These are phyloP conservation scores for Siniperca chuatsi DNA, from an alignment of 2,113 vertebrate species.

Conservation along the genomic window DNA sequence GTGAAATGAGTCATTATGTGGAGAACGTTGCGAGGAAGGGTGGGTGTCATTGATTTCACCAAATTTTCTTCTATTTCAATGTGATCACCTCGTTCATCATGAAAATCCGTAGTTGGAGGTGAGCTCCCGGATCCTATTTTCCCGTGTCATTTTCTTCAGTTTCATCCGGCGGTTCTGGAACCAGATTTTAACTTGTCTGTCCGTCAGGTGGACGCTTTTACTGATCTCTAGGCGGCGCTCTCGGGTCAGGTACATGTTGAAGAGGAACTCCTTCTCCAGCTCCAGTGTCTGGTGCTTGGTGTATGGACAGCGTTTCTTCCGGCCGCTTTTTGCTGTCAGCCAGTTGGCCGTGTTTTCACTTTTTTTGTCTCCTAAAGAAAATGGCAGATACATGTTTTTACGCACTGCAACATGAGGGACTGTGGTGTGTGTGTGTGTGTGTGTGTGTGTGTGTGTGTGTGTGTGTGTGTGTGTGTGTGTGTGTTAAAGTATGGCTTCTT, in stretches of 20 bases:
- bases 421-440: slow-evolving; percentile 9
- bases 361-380: slow-evolving; percentile 91
- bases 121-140: slow-evolving; percentile 97
- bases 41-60: slow-evolving; percentile 33
- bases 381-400: slow-evolving; percentile 57
- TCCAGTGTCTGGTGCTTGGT: slow-evolving; percentile 99
- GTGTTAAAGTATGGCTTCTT: slow-evolving; percentile 30
- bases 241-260: slow-evolving; percentile 99
- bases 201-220: slow-evolving; percentile 97
- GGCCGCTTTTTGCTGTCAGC: slow-evolving; percentile 97
- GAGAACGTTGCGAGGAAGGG: slow-evolving; percentile 1
- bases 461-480: slow-evolving; percentile 2
- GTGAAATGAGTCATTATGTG: slow-evolving; percentile 59
- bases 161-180: slow-evolving; percentile 99
- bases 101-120: slow-evolving; percentile 98
- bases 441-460: neutral
- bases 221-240: slow-evolving; percentile 99
- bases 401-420: slow-evolving; percentile 26
- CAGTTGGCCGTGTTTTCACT: slow-evolving; percentile 94
- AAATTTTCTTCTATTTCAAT: slow-evolving; percentile 30
- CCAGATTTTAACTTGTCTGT: slow-evolving; percentile 99
- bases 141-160: slow-evolving; percentile 99
- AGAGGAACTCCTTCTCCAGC: slow-evolving; percentile 99
- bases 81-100: slow-evolving; percentile 82
- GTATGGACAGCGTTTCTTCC: slow-evolving; percentile 99